Percentiles rank a stretch among this genome's conserved stretches.
phyloP scores from a whole-genome alignment of 2,888 invertebrate genomes.

The Philereme transversata region DNA sequence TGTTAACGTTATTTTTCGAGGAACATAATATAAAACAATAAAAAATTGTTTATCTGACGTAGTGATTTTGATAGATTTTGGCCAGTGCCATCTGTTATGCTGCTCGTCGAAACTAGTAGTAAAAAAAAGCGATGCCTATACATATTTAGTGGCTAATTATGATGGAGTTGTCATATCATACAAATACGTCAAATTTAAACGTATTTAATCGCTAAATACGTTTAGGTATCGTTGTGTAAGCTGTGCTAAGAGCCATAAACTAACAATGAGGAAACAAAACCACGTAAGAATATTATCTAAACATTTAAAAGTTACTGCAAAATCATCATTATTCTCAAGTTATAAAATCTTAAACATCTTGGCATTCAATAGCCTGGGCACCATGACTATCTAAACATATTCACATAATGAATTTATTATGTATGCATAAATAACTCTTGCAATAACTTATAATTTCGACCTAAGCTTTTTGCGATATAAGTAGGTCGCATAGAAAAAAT shows the following conservation, averaged over 20 bases:
- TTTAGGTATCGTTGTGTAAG: too few relatives aligned
- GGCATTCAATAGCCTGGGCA: neutral
- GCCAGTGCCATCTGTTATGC: too few relatives aligned
- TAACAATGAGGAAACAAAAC: neutral
- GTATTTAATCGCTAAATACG: too few relatives aligned
- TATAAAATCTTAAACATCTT: neutral
- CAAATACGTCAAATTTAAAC: too few relatives aligned
- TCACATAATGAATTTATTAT: constrained; percentile 12
- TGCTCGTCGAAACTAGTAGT: too few relatives aligned
- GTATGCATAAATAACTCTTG: constrained; percentile 10
- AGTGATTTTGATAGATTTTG: too few relatives aligned
- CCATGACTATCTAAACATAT: neutral
- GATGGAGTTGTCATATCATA: too few relatives aligned
- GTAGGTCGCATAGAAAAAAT: neutral
- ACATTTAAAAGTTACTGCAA: neutral
- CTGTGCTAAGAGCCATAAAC: neutral
- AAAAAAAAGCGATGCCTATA: too few relatives aligned
- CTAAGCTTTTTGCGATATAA: neutral
- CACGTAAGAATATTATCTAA: neutral
- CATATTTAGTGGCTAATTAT: too few relatives aligned
- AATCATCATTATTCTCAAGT: neutral
- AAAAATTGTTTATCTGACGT: too few relatives aligned
- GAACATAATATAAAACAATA: too few relatives aligned
- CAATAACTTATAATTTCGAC: constrained; percentile 10
- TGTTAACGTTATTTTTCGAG: too few relatives aligned